Percentiles rank a stretch among this genome's conserved stretches.
Evolutionary conservation across 2,888 invertebrate genomes (phyloP).

Genomic region (Epirrhoe tristata): DNA sequence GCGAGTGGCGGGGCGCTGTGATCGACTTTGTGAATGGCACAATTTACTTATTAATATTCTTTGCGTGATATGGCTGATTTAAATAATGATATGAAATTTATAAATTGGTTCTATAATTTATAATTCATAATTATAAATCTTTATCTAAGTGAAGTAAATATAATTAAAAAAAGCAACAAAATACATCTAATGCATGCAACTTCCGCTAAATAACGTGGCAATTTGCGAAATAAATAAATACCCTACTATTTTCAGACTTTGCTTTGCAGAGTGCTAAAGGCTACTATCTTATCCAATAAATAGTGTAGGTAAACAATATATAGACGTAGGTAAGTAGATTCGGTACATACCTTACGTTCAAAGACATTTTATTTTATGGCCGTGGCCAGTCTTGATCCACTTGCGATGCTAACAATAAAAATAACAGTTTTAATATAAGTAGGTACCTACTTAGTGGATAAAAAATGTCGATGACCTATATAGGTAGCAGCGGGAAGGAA

Average conservation of each 20-base stretch:
- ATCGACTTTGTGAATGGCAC: slow-evolving; percentile 9
- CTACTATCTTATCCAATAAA: background rate
- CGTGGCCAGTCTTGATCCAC: slow-evolving; percentile 58
- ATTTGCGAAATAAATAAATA: background rate
- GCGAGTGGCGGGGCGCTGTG: slow-evolving; percentile 29
- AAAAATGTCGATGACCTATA: background rate
- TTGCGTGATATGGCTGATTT: background rate
- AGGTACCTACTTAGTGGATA: too few relatives aligned
- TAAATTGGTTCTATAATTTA: background rate
- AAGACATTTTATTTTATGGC: slow-evolving; percentile 62
- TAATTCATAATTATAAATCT: background rate
- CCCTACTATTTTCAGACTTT: background rate
- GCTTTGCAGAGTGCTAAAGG: background rate
- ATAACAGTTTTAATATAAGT: slow-evolving; percentile 24
- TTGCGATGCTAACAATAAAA: slow-evolving; percentile 63
- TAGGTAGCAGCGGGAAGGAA: too few relatives aligned
- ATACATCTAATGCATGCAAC: slow-evolving; percentile 5
- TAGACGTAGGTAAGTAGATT: slow-evolving; percentile 3
- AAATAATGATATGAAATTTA: background rate
- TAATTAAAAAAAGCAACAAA: background rate
- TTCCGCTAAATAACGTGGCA: slow-evolving; percentile 20
- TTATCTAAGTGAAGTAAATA: background rate
- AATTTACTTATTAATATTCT: background rate
- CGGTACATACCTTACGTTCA: slow-evolving; percentile 67
- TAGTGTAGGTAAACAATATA: background rate